Percentiles rank a stretch among this genome's conserved stretches.
phyloP scores from a whole-genome alignment of 1,140 invertebrate genomes.

The Platyscapa corneri region DNA sequence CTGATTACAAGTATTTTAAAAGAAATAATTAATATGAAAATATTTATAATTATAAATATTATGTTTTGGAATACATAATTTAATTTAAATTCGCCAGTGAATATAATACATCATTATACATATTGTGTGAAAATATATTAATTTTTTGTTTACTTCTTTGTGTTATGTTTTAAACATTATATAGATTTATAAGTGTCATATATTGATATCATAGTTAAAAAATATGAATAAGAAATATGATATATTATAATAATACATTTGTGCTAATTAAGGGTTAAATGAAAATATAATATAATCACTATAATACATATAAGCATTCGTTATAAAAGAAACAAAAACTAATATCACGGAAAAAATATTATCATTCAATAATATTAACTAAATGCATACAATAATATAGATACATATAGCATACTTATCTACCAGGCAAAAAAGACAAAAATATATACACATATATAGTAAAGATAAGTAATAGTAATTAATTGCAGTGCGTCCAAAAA shows the following conservation, averaged over 20 bases:
- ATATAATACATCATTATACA: not conserved
- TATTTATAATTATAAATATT: not conserved
- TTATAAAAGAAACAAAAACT: not conserved
- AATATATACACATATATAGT: conserved; percentile 14
- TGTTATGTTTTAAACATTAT: no score
- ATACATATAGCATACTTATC: conserved; percentile 45
- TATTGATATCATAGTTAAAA: no score
- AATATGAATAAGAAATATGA: no score
- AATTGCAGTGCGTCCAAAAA: conserved; percentile 7
- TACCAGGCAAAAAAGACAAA: conserved; percentile 39
- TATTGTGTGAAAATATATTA: not conserved
- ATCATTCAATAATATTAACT: not conserved
- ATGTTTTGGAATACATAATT: not conserved
- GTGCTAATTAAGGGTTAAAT: no score
- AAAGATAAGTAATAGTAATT: conserved; percentile 1
- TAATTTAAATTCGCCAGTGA: not conserved
- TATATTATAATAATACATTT: no score
- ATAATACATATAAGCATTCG: not conserved
- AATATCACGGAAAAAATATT: conserved; percentile 11
- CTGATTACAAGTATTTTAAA: no score
- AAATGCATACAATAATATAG: conserved; percentile 46
- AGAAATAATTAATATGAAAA: not conserved
- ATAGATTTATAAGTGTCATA: no score
- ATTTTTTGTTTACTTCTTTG: not conserved
- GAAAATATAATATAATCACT: no score